A percentile compares a stretch with the other conserved stretches of the same genome.
These are phyloP conservation scores for Porites evermanni DNA, from an alignment of 92 coral and sea anemone genomes.

Conservation along the genomic window DNA sequence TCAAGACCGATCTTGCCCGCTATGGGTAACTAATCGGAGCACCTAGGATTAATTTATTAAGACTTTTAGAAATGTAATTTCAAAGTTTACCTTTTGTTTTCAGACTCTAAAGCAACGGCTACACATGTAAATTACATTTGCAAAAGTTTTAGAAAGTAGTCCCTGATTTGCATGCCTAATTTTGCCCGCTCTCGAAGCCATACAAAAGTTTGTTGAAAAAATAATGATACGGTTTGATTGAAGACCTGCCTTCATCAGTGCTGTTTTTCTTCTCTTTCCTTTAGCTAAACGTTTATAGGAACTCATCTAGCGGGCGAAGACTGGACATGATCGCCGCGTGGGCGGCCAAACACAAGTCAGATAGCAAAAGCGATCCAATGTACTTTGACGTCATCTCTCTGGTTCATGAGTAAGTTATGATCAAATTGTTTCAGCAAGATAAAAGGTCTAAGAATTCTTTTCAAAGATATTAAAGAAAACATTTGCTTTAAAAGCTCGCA, in stretches of 20 bases:
- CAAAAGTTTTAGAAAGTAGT: not conserved
- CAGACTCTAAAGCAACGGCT: too few species aligned
- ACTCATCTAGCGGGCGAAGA: not conserved
- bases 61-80: too few species aligned
- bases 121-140: too few species aligned
- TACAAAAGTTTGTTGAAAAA: not conserved
- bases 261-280: not conserved
- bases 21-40: too few species aligned
- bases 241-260: not conserved
- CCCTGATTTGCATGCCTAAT: not conserved
- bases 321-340: not conserved
- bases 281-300: slow-evolving; percentile 1
- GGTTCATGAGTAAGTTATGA: slow-evolving; percentile 4
- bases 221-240: not conserved
- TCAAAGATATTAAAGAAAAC: not conserved
- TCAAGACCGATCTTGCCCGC: too few species aligned
- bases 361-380: slow-evolving; percentile 9
- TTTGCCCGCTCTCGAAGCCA: too few species aligned
- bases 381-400: slow-evolving; percentile 19
- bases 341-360: slow-evolving; percentile 14
- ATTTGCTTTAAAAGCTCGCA: not conserved
- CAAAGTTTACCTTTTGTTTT: too few species aligned
- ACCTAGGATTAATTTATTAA: too few species aligned
- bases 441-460: not conserved
- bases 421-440: not conserved